Percentiles rank a stretch among this genome's conserved stretches.
Evolutionary conservation across 2,797 vertebrate species (phyloP).

Genomic region (Huso huso): DNA sequence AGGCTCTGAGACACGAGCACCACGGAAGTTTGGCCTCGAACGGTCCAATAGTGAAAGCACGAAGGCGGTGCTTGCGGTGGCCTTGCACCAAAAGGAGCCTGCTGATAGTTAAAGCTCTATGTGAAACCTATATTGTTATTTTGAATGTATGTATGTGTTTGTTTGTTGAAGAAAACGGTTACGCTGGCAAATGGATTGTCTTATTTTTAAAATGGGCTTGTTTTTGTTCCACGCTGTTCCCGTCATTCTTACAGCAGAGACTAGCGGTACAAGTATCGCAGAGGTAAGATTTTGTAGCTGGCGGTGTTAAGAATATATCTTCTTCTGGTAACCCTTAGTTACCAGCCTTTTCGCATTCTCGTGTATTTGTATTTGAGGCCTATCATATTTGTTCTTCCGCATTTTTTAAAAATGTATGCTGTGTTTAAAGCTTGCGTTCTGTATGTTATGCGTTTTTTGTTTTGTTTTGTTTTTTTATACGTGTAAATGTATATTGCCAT

Average conservation of each 20-base stretch:
- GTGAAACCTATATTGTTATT: constrained; percentile 17
- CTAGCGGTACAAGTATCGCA: constrained; percentile 29
- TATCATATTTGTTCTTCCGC: too few relatives aligned
- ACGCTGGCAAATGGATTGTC: constrained; percentile 40
- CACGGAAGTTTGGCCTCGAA: constrained; percentile 28
- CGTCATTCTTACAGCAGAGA: constrained; percentile 49
- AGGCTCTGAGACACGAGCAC: constrained; percentile 32
- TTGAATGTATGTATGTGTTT: constrained; percentile 25
- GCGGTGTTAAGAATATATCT: too few relatives aligned
- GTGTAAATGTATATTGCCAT: neutral
- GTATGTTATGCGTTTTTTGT: neutral
- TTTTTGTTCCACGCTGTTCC: constrained; percentile 57
- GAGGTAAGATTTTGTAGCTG: constrained; percentile 46
- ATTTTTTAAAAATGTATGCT: too few relatives aligned
- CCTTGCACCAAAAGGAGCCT: constrained; percentile 30
- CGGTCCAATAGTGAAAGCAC: constrained; percentile 36
- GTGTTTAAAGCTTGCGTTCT: neutral
- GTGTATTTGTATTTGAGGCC: too few relatives aligned
- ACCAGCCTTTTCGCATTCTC: too few relatives aligned
- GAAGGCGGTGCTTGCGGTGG: constrained; percentile 45
- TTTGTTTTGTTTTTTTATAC: neutral
- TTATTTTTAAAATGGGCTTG: constrained; percentile 55
- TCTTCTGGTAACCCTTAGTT: too few relatives aligned
- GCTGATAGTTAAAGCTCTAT: constrained; percentile 8
- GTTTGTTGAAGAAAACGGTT: constrained; percentile 29